Percentiles rank a stretch among this genome's conserved stretches.
Conservation (phyloP, 2,888 invertebrate genomes). For the Macrophya alboannulata region DNA sequence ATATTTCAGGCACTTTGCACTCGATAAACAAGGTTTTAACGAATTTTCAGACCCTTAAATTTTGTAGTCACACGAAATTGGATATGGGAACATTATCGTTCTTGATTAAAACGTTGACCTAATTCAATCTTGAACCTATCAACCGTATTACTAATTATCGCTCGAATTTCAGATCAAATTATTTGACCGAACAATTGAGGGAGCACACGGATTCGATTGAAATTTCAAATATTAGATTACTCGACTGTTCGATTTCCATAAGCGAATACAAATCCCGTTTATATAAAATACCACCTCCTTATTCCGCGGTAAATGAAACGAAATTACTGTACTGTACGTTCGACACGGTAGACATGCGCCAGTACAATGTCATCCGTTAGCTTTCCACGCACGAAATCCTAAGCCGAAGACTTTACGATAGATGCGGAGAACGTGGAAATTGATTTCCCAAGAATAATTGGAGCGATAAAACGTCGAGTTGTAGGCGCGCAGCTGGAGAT, state of each 20-base stretch:
- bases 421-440: neutral
- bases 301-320: neutral
- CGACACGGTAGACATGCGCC: neutral
- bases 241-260: neutral
- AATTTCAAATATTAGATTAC: neutral
- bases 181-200: neutral
- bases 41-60: slow-evolving; percentile 10
- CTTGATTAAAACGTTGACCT: neutral
- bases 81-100: neutral
- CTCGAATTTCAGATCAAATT: neutral
- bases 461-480: neutral
- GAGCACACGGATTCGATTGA: neutral
- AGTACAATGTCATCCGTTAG: neutral
- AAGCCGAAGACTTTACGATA: slow-evolving; percentile 3
- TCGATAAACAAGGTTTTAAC: slow-evolving; percentile 27
- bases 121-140: neutral
- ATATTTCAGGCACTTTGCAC: slow-evolving; percentile 18
- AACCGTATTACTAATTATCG: neutral
- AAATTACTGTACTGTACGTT: neutral
- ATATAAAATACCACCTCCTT: neutral
- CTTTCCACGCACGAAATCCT: slow-evolving; percentile 28
- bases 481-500: slow-evolving; percentile 11
- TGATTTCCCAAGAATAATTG: slow-evolving; percentile 27
- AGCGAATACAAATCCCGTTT: neutral
- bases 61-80: slow-evolving; percentile 3